phyloP scores from a whole-genome alignment of 2,888 invertebrate species.

The Hyposoter didymator region DNA sequence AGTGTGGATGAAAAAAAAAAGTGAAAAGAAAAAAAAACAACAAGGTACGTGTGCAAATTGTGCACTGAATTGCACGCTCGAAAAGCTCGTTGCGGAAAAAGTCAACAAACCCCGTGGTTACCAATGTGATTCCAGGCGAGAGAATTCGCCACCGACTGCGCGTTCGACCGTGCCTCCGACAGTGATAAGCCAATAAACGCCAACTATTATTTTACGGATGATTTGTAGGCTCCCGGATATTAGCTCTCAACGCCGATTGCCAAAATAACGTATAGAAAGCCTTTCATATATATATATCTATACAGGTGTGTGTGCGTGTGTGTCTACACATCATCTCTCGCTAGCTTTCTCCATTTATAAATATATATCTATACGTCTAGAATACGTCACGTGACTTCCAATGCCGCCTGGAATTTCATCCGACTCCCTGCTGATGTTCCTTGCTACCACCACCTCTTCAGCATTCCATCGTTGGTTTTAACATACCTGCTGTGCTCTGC shows the following conservation, averaged over 20 bases:
- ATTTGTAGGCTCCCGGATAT: slow-evolving; percentile 72
- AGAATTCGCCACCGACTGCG: slow-evolving; percentile 47
- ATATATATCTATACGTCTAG: slow-evolving; percentile 24
- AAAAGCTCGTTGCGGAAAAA: slow-evolving; percentile 51
- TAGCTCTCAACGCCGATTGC: slow-evolving; percentile 71
- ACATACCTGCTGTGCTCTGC: slow-evolving; percentile 32
- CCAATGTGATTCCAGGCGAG: slow-evolving; percentile 48
- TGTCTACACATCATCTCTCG: not conserved
- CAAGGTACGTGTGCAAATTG: slow-evolving; percentile 22
- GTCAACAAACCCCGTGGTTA: slow-evolving; percentile 56
- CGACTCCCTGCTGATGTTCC: slow-evolving; percentile 43
- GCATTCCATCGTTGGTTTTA: slow-evolving; percentile 41
- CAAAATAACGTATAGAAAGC: slow-evolving; percentile 70
- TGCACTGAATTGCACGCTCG: not conserved
- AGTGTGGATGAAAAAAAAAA: slow-evolving; percentile 1
- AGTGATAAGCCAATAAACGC: slow-evolving; percentile 72
- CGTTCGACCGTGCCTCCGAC: slow-evolving; percentile 66
- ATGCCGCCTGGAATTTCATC: slow-evolving; percentile 63
- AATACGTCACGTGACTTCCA: slow-evolving; percentile 16
- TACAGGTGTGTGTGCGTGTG: not conserved
- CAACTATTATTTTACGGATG: slow-evolving; percentile 71
- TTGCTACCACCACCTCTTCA: slow-evolving; percentile 34
- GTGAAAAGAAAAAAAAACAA: not conserved
- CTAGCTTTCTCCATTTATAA: not conserved
- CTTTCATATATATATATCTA: slow-evolving; percentile 23